Base-by-base conservation (phyloP, 2,888 invertebrate species). In the Lordiphosa fenestrarum region DNA sequence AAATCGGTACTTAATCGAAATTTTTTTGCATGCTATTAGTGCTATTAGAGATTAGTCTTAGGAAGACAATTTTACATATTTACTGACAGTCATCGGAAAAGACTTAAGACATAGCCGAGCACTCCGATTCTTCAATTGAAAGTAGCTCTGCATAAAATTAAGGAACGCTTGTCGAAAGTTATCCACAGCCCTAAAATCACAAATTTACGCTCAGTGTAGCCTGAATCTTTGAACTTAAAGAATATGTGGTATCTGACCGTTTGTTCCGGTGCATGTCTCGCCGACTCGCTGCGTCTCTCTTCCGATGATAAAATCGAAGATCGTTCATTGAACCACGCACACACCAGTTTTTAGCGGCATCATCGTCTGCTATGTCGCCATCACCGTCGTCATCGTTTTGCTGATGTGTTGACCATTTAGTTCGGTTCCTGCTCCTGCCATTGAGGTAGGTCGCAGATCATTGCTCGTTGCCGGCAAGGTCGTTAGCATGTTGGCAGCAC, bases 381-480 rank as follows among this genome's bases (percentile, higher is more conserved):
- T 55, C 48, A 21, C 25, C 7, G 19, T 41, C 41, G 65, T 51
- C 53, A 49, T 21, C 35, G 50, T 46, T 60, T 59, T 61, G 55
- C 42, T 47, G 63, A 53, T 39, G 41, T 46, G 52, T 44, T 55
- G 35, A 38, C 46, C 53, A 46, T 30, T 40, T 13, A 40, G n/a
- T 33, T 40, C 37, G 38, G 52, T 69, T 69, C 69, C 83, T 62
- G 80, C 49, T 73, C 68, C 84, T 83, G 84, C 71, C 81, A 80
- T 77, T 77, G 77, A 83, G 77, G 84, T 69, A 83, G 77, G 77
- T 77, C 77, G 71, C 68, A 63, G 80, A 83, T 76, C 80, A 71
- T 63, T 62, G 66, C 58, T 38, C 33, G 9, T 36, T 15, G 25
- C 38, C 40, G 42, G 48, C 52, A 69, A 77, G 77, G 77, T 84